phyloP scores from a whole-genome alignment of 2,888 invertebrate genomes.

The Hypolimnas misippus region DNA sequence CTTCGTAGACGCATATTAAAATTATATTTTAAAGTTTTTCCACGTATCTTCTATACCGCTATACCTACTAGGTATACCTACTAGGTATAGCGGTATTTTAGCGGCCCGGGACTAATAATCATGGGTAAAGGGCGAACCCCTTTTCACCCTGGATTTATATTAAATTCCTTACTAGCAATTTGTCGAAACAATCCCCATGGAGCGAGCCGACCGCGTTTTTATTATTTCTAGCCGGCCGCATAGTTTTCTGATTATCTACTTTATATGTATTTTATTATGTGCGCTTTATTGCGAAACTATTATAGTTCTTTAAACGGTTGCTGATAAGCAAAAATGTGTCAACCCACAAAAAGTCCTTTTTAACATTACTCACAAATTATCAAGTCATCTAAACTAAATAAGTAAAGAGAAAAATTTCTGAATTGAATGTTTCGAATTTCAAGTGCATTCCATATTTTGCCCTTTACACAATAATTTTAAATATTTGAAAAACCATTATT shows the following conservation, averaged over 20 bases:
- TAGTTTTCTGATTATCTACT: slow-evolving; percentile 23
- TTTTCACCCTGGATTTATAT: slow-evolving; percentile 79
- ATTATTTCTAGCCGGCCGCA: slow-evolving; percentile 54
- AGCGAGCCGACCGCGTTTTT: slow-evolving; percentile 65
- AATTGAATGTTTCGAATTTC: too few species aligned
- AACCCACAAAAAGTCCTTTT: too few species aligned
- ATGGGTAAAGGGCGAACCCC: slow-evolving; percentile 67
- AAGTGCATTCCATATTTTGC: too few species aligned
- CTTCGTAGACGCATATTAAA: neutral
- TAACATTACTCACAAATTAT: too few species aligned
- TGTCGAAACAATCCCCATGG: slow-evolving; percentile 72
- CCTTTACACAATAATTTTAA: too few species aligned
- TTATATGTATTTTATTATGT: slow-evolving; percentile 12
- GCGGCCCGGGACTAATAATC: slow-evolving; percentile 66
- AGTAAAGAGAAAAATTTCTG: too few species aligned
- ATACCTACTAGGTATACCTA: neutral
- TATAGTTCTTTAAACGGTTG: too few species aligned
- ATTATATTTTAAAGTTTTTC: neutral
- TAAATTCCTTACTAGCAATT: slow-evolving; percentile 80
- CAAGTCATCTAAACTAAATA: too few species aligned
- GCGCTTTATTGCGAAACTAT: slow-evolving; percentile 2
- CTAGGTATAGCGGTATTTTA: slow-evolving; percentile 30
- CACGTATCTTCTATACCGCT: too few species aligned
- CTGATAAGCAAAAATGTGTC: too few species aligned
- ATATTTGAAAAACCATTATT: too few species aligned